Evolutionary conservation across 1,140 invertebrate species (phyloP).

Genomic region (Tetraneura akinire): DNA sequence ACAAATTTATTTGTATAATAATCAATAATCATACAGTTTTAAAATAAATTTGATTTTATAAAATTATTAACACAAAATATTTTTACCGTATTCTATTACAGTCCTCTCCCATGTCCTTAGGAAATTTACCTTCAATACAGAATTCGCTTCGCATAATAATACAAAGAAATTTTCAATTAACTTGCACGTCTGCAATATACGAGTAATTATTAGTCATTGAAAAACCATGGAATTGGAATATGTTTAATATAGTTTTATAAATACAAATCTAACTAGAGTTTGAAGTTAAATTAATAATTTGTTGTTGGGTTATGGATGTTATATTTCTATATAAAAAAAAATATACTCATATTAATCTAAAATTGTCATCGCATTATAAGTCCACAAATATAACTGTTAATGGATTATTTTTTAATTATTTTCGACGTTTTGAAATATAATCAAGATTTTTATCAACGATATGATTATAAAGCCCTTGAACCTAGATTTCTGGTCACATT

Average conservation of each 20-base stretch:
- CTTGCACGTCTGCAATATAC: neutral
- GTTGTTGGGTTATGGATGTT: too few relatives aligned
- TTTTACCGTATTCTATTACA: neutral
- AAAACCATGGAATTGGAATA: neutral
- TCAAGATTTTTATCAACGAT: neutral
- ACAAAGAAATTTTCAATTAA: neutral
- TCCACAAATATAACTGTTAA: too few relatives aligned
- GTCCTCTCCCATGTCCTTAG: neutral
- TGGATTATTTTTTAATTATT: neutral
- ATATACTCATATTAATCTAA: too few relatives aligned
- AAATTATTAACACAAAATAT: too few relatives aligned
- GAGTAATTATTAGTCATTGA: neutral
- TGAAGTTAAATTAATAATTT: neutral
- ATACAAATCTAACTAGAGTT: neutral
- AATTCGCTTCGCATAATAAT: slow-evolving; percentile 21
- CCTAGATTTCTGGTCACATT: neutral
- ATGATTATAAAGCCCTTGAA: neutral
- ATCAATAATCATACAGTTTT: too few relatives aligned
- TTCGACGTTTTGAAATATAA: neutral
- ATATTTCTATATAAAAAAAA: too few relatives aligned
- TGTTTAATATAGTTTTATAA: neutral
- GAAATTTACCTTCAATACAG: neutral
- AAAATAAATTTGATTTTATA: neutral
- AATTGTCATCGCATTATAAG: too few relatives aligned
- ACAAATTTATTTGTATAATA: too few relatives aligned